phyloP scores from a whole-genome alignment of 1,140 invertebrate species.

The Anthonomus grandis region DNA sequence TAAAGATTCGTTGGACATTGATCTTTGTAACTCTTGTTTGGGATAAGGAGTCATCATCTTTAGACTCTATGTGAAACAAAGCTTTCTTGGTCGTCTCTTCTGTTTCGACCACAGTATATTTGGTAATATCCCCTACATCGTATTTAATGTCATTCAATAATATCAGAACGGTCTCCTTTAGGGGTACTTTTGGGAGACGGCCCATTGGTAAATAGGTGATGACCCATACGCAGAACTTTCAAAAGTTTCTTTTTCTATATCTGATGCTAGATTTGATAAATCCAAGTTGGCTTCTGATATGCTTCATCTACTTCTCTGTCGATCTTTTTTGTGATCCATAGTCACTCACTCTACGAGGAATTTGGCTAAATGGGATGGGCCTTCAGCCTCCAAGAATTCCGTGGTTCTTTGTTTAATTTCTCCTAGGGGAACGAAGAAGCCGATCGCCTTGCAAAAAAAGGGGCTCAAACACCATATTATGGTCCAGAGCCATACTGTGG shows the following conservation, averaged over 20 bases:
- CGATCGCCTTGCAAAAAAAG: too few relatives aligned
- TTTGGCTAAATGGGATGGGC: conserved; percentile 12
- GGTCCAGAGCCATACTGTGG: too few relatives aligned
- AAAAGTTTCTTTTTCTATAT: conserved; percentile 1
- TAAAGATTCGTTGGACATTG: conserved; percentile 42
- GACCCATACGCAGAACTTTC: conserved; percentile 29
- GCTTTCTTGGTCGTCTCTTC: conserved; percentile 36
- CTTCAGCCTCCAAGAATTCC: conserved; percentile 26
- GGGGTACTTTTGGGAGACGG: conserved; percentile 31
- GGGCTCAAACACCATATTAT: too few relatives aligned
- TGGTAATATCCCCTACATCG: conserved; percentile 14
- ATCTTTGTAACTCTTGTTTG: too few relatives aligned
- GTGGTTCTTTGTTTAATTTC: conserved; percentile 27
- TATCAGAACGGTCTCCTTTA: conserved; percentile 30
- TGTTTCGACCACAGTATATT: conserved; percentile 36
- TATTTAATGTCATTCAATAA: conserved; percentile 22
- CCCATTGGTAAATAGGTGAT: conserved; percentile 32
- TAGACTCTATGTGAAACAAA: conserved; percentile 47
- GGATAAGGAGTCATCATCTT: conserved; percentile 40
- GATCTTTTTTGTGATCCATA: conserved; percentile 18
- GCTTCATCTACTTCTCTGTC: not conserved
- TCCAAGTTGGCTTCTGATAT: conserved; percentile 37
- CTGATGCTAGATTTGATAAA: conserved; percentile 30
- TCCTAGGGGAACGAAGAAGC: too few relatives aligned
- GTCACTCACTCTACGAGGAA: conserved; percentile 31